These are phyloP conservation scores for Ornithorhynchus anatinus DNA, from an alignment of 2,113 vertebrate genomes.

Conservation along the genomic window DNA sequence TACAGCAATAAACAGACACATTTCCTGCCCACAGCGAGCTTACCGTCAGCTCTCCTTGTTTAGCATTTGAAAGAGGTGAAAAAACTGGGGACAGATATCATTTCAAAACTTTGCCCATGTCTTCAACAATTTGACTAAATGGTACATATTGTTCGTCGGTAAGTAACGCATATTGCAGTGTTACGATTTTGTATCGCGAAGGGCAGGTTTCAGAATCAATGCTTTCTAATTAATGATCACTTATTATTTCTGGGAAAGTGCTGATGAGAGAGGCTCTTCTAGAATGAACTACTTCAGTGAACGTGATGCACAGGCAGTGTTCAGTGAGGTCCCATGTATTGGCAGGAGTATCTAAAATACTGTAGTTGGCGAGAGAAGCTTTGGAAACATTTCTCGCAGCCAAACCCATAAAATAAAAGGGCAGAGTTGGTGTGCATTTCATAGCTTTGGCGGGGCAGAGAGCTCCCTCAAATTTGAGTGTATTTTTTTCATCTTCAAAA, in stretches of 20 bases:
- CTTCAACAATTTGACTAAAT: too few species aligned
- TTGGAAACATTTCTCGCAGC: constrained; percentile 53
- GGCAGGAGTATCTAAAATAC: constrained; percentile 41
- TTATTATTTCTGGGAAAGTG: constrained; percentile 50
- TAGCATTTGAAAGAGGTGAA: too few species aligned
- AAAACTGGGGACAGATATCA: too few species aligned
- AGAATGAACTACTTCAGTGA: constrained; percentile 55
- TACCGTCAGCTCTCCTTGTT: too few species aligned
- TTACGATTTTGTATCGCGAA: constrained; percentile 35
- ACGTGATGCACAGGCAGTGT: constrained; percentile 30
- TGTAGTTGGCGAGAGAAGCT: constrained; percentile 40
- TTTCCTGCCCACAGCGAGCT: too few species aligned
- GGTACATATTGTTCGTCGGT: too few species aligned
- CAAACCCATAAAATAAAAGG: constrained; percentile 59
- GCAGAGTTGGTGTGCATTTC: constrained; percentile 49
- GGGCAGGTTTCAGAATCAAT: constrained; percentile 60
- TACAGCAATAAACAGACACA: too few species aligned
- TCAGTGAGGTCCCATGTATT: constrained; percentile 25
- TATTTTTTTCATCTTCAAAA: constrained; percentile 54
- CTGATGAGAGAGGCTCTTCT: constrained; percentile 38
- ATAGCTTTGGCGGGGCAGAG: constrained; percentile 37
- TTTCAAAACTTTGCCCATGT: too few species aligned
- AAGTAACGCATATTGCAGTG: too few species aligned
- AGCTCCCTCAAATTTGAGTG: constrained; percentile 54
- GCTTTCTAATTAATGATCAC: constrained; percentile 62